A percentile compares a stretch with the other conserved stretches of the same genome.
Evolutionary conservation across 2,888 invertebrate species (phyloP).

Genomic region (Nemotelus pantherinus): DNA sequence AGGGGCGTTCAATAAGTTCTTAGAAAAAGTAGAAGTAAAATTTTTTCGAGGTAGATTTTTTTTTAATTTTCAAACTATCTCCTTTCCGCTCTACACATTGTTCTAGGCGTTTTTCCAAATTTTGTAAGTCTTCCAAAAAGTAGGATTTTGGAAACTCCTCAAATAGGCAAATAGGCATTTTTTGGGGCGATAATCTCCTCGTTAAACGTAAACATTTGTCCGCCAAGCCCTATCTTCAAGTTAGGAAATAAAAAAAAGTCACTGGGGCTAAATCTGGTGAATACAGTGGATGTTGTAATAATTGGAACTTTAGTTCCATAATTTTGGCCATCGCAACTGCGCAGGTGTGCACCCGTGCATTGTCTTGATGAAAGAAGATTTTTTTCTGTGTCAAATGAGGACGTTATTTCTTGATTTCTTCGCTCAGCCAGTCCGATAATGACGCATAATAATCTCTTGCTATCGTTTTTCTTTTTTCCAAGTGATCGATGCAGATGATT

Average conservation of each 20-base stretch:
- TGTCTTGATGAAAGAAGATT: constrained; percentile 40
- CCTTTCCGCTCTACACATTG: constrained; percentile 32
- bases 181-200: constrained; percentile 12
- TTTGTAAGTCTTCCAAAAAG: constrained; percentile 18
- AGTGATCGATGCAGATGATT: constrained; percentile 17
- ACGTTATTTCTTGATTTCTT: constrained; percentile 51
- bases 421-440: no score
- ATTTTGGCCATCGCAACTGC: constrained; percentile 29
- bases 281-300: constrained; percentile 45
- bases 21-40: no score
- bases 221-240: constrained; percentile 34
- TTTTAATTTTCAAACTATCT: no score
- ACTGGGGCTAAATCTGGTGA: constrained; percentile 46
- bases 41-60: no score
- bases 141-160: no score
- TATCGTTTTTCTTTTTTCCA: constrained; percentile 12
- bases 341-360: constrained; percentile 29
- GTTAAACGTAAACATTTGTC: constrained; percentile 18
- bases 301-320: constrained; percentile 40
- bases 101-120: constrained; percentile 13
- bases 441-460: constrained; percentile 29
- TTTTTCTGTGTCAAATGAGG: constrained; percentile 50
- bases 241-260: constrained; percentile 39
- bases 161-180: no score
- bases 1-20: no score